Percentiles rank a stretch among this genome's conserved stretches.
phyloP scores from a whole-genome alignment of 35 echinoderm and acorn worm genomes.

The Strongylocentrotus purpuratus region DNA sequence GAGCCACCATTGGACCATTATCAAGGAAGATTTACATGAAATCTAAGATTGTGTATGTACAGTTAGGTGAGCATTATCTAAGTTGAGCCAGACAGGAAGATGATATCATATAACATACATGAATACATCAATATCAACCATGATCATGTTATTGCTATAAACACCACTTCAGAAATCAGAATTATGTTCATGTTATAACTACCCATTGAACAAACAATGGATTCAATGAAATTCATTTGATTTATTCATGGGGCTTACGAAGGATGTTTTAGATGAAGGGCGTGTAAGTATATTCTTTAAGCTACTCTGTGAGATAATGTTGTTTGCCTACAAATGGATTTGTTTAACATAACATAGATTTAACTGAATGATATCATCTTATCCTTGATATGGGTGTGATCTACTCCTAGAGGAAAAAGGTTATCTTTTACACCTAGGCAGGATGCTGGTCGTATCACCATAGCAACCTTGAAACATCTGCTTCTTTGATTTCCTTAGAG shows the following conservation, averaged over 20 bases:
- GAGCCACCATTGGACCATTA: no score
- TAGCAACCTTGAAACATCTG: constrained; percentile 17
- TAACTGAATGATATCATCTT: not conserved
- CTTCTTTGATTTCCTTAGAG: constrained; percentile 25
- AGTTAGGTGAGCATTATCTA: no score
- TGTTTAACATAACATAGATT: not conserved
- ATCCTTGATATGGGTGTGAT: constrained; percentile 1
- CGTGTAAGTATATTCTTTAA: not conserved
- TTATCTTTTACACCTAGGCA: constrained; percentile 2
- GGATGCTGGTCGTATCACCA: not conserved
- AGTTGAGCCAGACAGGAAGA: not conserved
- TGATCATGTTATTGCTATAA: not conserved
- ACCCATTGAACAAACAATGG: not conserved
- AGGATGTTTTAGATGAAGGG: not conserved
- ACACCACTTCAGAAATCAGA: not conserved
- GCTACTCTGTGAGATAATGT: not conserved
- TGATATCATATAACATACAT: not conserved
- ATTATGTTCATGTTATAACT: not conserved
- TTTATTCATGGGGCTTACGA: not conserved
- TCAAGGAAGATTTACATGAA: no score
- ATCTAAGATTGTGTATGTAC: no score
- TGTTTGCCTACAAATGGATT: not conserved
- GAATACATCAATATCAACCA: not conserved
- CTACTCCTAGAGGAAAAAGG: not conserved
- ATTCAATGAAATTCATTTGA: not conserved